Percentiles rank a stretch among this genome's conserved stretches.
phyloP scores from a whole-genome alignment of 1,140 invertebrate genomes.

The Parasteatoda tepidariorum region DNA sequence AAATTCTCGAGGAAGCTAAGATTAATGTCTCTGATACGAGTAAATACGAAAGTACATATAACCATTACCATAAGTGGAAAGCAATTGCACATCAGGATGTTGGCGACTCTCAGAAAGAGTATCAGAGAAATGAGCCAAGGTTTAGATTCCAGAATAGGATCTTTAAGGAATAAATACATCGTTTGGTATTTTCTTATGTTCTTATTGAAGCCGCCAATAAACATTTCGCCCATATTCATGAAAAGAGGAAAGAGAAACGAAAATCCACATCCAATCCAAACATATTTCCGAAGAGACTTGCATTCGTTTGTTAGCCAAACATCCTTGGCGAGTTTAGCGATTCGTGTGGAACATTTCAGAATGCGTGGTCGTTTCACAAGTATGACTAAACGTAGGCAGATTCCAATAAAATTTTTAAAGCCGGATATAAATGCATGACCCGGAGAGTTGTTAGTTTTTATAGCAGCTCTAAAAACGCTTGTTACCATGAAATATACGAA shows the following conservation, averaged over 20 bases:
- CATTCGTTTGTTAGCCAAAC: background rate
- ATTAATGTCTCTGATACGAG: constrained; percentile 39
- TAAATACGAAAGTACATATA: constrained; percentile 30
- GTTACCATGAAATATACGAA: constrained; percentile 20
- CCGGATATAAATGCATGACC: constrained; percentile 17
- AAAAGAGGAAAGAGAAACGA: constrained; percentile 6
- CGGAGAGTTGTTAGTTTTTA: background rate
- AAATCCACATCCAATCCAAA: background rate
- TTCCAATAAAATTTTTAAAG: background rate
- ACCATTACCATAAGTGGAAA: constrained; percentile 13
- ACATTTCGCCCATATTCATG: background rate
- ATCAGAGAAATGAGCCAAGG: background rate
- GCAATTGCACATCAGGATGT: background rate
- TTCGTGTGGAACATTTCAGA: background rate
- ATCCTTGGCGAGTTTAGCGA: constrained; percentile 9
- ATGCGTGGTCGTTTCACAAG: constrained; percentile 11
- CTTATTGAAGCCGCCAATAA: background rate
- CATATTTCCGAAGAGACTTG: background rate
- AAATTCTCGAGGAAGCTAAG: background rate
- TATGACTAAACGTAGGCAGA: constrained; percentile 20
- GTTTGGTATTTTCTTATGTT: background rate
- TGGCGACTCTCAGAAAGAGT: background rate
- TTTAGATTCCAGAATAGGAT: background rate
- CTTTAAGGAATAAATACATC: background rate
- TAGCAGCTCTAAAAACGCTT: background rate